A percentile compares a stretch with the other conserved stretches of the same genome.
phyloP scores from a whole-genome alignment of 2,888 invertebrate species.

The Anticlea derivata region DNA sequence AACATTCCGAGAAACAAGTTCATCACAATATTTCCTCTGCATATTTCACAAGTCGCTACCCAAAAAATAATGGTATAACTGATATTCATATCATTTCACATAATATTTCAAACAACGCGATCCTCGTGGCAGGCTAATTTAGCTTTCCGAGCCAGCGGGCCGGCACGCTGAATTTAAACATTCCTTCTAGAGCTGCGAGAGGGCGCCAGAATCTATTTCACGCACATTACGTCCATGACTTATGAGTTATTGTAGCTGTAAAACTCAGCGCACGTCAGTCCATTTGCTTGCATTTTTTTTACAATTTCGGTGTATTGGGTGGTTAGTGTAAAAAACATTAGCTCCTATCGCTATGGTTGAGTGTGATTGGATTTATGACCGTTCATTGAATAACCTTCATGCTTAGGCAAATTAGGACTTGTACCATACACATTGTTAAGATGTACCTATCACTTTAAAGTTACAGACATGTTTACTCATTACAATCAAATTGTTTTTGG shows the following conservation, averaged over 20 bases:
- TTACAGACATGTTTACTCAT: not conserved
- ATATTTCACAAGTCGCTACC: slow-evolving; percentile 12
- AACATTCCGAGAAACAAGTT: not conserved
- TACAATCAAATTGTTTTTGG: no score
- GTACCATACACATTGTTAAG: no score
- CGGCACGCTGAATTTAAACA: slow-evolving; percentile 60
- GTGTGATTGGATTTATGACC: not conserved
- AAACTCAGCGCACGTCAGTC: slow-evolving; percentile 73
- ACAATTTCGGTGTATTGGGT: slow-evolving; percentile 30
- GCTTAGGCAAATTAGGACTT: not conserved
- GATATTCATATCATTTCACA: slow-evolving; percentile 58
- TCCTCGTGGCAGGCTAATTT: slow-evolving; percentile 66
- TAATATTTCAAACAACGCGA: slow-evolving; percentile 66
- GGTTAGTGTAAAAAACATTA: no score
- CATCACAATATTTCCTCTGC: slow-evolving; percentile 1
- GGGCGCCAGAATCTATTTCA: slow-evolving; percentile 74
- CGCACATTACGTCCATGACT: slow-evolving; percentile 72
- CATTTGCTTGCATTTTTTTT: slow-evolving; percentile 68
- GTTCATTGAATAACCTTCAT: not conserved
- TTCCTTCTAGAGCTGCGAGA: slow-evolving; percentile 65
- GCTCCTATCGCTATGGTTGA: no score
- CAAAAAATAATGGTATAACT: slow-evolving; percentile 17
- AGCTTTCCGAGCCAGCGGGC: slow-evolving; percentile 61
- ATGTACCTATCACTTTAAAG: no score
- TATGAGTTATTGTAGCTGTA: slow-evolving; percentile 76